A percentile compares a stretch with the other conserved stretches of the same genome.
Conservation (phyloP, 92 coral and sea anemone species). For the Porites rus region DNA sequence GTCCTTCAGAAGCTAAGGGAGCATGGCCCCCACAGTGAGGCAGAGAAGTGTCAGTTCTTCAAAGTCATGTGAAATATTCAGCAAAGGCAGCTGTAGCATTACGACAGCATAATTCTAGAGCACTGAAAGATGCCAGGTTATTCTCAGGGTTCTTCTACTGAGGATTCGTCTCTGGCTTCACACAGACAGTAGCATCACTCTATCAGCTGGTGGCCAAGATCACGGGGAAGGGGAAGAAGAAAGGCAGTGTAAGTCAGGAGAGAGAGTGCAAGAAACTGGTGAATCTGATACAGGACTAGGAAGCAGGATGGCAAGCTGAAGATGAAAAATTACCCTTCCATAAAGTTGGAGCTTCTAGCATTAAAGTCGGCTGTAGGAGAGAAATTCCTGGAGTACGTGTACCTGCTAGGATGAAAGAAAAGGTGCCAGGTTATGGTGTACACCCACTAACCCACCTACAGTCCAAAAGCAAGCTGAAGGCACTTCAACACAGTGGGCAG, state of each 20-base stretch:
- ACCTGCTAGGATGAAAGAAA: conserved; percentile 48
- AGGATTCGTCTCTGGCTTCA: conserved; percentile 58
- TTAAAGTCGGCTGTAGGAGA: conserved; percentile 72
- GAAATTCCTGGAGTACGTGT: conserved; percentile 64
- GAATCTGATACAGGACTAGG: conserved; percentile 24
- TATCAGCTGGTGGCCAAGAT: conserved; percentile 51
- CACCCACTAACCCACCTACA: conserved; percentile 70
- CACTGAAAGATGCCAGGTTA: conserved; percentile 48
- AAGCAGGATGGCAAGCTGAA: conserved; percentile 60
- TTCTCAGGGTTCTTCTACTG: conserved; percentile 63
- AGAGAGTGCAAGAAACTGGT: conserved; percentile 66
- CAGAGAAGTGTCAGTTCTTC: conserved; percentile 63
- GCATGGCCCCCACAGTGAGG: conserved; percentile 56
- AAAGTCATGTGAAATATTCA: conserved; percentile 38
- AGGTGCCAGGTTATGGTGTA: conserved; percentile 36
- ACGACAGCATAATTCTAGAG: conserved; percentile 41
- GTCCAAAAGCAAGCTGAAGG: conserved; percentile 61
- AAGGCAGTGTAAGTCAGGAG: conserved; percentile 45
- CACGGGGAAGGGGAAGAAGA: conserved; percentile 44
- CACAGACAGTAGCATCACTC: conserved; percentile 58
- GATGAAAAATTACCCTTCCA: conserved; percentile 71
- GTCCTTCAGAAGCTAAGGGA: conserved; percentile 46
- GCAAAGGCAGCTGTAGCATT: conserved; percentile 50
- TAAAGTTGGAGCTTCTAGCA: conserved; percentile 72
- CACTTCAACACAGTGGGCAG: conserved; percentile 4